These are phyloP conservation scores for Rhagophthalmus giganteus DNA, from an alignment of 2,888 invertebrate genomes.

Conservation along the genomic window DNA sequence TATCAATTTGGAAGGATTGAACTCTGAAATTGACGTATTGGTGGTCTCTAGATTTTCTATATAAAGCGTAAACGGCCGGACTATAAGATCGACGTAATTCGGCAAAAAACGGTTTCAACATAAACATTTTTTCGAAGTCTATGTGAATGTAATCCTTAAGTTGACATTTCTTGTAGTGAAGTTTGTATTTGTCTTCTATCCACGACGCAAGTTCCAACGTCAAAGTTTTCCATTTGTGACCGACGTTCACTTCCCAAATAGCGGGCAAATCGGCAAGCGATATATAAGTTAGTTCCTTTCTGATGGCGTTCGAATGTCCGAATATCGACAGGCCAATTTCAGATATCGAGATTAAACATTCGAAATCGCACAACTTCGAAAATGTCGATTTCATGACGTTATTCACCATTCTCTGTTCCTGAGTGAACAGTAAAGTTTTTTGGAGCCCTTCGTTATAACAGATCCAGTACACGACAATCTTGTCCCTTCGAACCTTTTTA, in stretches of 20 bases:
- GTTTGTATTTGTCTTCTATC: constrained; percentile 78
- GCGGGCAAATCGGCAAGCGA: constrained; percentile 71
- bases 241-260: constrained; percentile 80
- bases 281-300: constrained; percentile 70
- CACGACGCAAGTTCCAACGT: constrained; percentile 77
- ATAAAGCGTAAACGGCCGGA: constrained; percentile 75
- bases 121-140: constrained; percentile 82
- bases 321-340: constrained; percentile 68
- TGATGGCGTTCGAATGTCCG: constrained; percentile 42
- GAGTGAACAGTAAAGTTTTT: constrained; percentile 73
- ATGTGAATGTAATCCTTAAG: constrained; percentile 78
- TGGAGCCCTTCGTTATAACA: constrained; percentile 77
- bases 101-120: constrained; percentile 84
- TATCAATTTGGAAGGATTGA: constrained; percentile 73
- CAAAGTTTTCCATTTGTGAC: constrained; percentile 77
- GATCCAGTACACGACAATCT: constrained; percentile 79
- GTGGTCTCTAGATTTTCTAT: constrained; percentile 69
- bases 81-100: constrained; percentile 72
- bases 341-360: constrained; percentile 69
- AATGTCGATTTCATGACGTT: constrained; percentile 63
- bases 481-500: constrained; percentile 72
- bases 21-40: constrained; percentile 69
- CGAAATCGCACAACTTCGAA: constrained; percentile 69
- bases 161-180: constrained; percentile 70
- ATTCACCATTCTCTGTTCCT: constrained; percentile 71